Evolutionary conservation across 1,140 invertebrate genomes (phyloP).

Genomic region (Drosophila obscura): DNA sequence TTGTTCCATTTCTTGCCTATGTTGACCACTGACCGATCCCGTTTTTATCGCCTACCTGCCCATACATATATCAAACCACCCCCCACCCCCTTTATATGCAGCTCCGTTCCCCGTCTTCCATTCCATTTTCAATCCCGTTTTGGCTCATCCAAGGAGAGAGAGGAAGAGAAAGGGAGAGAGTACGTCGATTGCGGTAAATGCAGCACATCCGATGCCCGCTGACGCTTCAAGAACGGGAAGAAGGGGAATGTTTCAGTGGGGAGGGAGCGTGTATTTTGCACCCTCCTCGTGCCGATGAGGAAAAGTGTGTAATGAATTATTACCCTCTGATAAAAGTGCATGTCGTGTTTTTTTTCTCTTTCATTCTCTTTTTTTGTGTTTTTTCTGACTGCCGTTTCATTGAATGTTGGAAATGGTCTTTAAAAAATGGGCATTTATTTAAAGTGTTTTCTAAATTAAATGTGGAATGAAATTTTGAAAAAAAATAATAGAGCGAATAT

Average conservation of each 20-base stretch:
- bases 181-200: conserved; percentile 63
- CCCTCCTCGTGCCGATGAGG: conserved; percentile 6
- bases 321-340: conserved; percentile 79
- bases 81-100: too few species aligned
- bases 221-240: conserved; percentile 36
- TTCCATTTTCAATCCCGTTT: conserved; percentile 6
- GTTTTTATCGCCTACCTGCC: neutral
- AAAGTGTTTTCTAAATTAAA: too few species aligned
- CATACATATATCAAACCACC: too few species aligned
- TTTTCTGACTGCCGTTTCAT: conserved; percentile 28
- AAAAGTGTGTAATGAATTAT: conserved; percentile 83
- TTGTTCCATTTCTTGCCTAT: conserved; percentile 1
- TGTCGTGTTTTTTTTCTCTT: conserved; percentile 53
- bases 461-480: too few species aligned
- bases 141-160: neutral
- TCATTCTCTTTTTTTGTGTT: conserved; percentile 18
- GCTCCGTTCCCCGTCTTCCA: neutral
- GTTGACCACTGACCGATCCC: conserved; percentile 20
- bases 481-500: too few species aligned
- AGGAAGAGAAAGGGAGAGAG: conserved; percentile 24
- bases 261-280: too few species aligned
- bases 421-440: conserved; percentile 9
- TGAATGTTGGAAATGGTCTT: conserved; percentile 22
- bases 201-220: conserved; percentile 48
- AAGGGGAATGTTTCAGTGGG: conserved; percentile 3